Conservation (phyloP, 2,113 vertebrate genomes). For the Bos indicus region DNA sequence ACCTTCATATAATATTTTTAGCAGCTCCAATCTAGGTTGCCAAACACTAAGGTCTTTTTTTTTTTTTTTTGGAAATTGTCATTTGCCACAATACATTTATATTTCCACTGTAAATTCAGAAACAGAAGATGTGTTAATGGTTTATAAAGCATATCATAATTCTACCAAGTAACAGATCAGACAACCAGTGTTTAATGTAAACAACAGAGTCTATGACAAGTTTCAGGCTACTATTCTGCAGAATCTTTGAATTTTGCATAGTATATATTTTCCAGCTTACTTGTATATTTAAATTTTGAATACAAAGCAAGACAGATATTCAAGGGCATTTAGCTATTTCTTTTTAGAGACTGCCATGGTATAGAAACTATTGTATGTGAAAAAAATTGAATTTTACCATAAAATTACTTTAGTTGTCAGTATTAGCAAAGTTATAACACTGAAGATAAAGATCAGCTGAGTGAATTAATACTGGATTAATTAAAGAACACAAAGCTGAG, state of each 20-base stretch:
- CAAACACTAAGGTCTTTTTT: background rate
- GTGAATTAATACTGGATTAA: background rate
- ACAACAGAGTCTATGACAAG: background rate
- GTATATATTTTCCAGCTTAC: background rate
- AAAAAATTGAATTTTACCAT: background rate
- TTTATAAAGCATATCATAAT: background rate
- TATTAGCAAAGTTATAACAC: background rate
- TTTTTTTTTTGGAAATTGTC: background rate
- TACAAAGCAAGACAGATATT: background rate
- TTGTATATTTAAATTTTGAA: background rate
- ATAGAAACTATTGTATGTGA: background rate
- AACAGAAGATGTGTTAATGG: background rate
- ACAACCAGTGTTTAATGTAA: background rate
- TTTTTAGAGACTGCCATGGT: background rate
- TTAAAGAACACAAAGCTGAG: background rate
- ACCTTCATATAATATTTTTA: background rate
- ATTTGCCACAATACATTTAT: background rate
- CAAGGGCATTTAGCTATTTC: background rate
- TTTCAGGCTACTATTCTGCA: background rate
- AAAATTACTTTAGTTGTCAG: background rate
- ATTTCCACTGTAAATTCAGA: background rate
- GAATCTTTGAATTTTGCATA: background rate
- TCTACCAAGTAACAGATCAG: background rate
- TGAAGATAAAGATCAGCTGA: background rate
- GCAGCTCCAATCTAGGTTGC: background rate